Conservation (phyloP, 2,888 invertebrate genomes). For the Apamea epomidion region DNA sequence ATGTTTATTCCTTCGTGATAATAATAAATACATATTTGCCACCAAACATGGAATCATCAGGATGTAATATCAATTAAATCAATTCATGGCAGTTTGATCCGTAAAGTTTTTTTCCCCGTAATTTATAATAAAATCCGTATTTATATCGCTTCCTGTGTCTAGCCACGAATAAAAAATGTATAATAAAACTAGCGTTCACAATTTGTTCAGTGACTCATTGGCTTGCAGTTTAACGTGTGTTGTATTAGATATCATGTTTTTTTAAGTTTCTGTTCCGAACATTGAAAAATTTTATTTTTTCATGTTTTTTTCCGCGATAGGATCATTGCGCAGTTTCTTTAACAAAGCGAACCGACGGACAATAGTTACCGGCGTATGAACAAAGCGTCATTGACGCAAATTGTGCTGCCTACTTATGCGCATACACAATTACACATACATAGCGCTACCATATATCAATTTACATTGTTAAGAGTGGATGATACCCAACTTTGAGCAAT, state of each 20-base stretch:
- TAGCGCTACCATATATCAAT: slow-evolving; percentile 28
- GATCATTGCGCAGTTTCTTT: slow-evolving; percentile 42
- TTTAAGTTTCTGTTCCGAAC: slow-evolving; percentile 21
- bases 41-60: slow-evolving; percentile 27
- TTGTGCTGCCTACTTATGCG: slow-evolving; percentile 48
- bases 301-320: slow-evolving; percentile 29
- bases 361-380: slow-evolving; percentile 60
- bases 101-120: slow-evolving; percentile 23
- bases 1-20: slow-evolving; percentile 27
- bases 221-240: slow-evolving; percentile 39
- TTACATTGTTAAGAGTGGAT: slow-evolving; percentile 23
- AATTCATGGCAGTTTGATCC: slow-evolving; percentile 26
- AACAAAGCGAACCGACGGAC: slow-evolving; percentile 52
- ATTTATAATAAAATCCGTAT: slow-evolving; percentile 35
- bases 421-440: slow-evolving; percentile 28
- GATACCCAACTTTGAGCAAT: slow-evolving; percentile 30
- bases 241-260: slow-evolving; percentile 19
- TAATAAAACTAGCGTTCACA: slow-evolving; percentile 39
- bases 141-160: slow-evolving; percentile 49
- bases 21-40: slow-evolving; percentile 23
- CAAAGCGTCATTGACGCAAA: slow-evolving; percentile 68
- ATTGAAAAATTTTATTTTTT: slow-evolving; percentile 12
- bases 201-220: slow-evolving; percentile 50
- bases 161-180: slow-evolving; percentile 37
- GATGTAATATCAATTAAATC: slow-evolving; percentile 36